A percentile compares a stretch with the other conserved stretches of the same genome.
Evolutionary conservation across 2,888 invertebrate genomes (phyloP).

Genomic region (Agrotis segetum): DNA sequence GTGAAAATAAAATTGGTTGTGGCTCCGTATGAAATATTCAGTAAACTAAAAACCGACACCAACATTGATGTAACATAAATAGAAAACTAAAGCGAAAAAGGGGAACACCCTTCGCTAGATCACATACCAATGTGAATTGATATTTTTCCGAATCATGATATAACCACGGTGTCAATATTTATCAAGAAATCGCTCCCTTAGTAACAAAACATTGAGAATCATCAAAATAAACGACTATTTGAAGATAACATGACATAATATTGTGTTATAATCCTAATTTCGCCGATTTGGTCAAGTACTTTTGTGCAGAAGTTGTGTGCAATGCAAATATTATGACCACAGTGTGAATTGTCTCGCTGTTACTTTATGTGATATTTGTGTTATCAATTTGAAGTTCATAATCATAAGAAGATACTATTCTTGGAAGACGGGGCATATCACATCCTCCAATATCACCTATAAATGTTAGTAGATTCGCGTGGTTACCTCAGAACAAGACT

Average conservation of each 20-base stretch:
- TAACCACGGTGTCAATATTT: conserved; percentile 5
- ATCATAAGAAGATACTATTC: conserved; percentile 73
- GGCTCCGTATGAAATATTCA: too few relatives aligned
- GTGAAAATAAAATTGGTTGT: too few relatives aligned
- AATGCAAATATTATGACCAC: conserved; percentile 57
- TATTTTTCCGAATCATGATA: conserved; percentile 4
- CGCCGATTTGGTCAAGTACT: conserved; percentile 56
- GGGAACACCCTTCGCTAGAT: background rate
- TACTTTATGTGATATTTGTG: conserved; percentile 72
- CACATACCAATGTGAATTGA: too few relatives aligned
- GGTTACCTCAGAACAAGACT: conserved; percentile 67
- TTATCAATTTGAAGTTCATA: conserved; percentile 70
- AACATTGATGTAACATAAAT: too few relatives aligned
- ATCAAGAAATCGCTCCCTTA: conserved; percentile 29
- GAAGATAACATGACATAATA: conserved; percentile 60
- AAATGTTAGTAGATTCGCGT: conserved; percentile 67
- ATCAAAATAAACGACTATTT: conserved; percentile 21
- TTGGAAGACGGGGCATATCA: conserved; percentile 72
- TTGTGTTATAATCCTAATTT: conserved; percentile 53
- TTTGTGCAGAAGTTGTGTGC: conserved; percentile 63
- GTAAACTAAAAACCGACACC: too few relatives aligned
- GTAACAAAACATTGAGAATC: conserved; percentile 4
- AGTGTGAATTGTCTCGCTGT: conserved; percentile 73
- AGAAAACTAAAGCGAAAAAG: background rate
- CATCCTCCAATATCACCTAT: conserved; percentile 71